Base-by-base conservation (phyloP, 1,140 invertebrate species). In the Riptortus pedestris region DNA sequence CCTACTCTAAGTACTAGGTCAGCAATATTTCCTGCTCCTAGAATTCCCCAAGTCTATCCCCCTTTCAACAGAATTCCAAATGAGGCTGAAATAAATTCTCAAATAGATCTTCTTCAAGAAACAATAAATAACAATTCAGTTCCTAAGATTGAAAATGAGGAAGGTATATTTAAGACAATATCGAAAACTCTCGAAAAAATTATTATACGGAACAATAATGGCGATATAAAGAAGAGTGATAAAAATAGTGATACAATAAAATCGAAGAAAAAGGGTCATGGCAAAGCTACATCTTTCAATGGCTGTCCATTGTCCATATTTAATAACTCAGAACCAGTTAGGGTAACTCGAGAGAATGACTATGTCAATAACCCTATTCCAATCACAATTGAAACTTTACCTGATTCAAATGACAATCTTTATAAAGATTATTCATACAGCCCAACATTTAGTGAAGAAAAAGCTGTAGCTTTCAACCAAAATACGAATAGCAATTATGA, bases 101-200 rank as follows among this genome's bases (percentile, higher is more conserved):
- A 61, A 29, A 60, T 48, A 11, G 55, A 58, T 26, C 29, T 63
- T 12, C n/a, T 63, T 27, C 48, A 66, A 57, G 59, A 66, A 59
- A 64, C 45, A n/a, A 55, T 61, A 14, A 66, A 65, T 26, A 61
- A 67, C 33, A 66, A 64, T 52, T 33, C 64, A n/a, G 16, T 64
- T 22, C 61, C 43, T 16, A 66, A 67, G 45, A 65, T 52, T 57
- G 65, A 62, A n/a, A 66, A 64, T 33, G 68, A 69, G 14, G 68
- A 69, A 28, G 65, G 67, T 2, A 57, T 69, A 47, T 66, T 69
- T 0, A 69, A 69, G 66, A 67, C 66, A 9, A 66, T 69, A 26
- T 69, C 68, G 0, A 69, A 69, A 67, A 69, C 68, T n/a, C 45
- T 69, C n/a, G 68, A 69, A 48, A 66, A 55, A 60, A 69, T 69